These are phyloP conservation scores for Scaptomyza caliginosa DNA, from an alignment of 2,888 invertebrate genomes.

Conservation along the genomic window DNA sequence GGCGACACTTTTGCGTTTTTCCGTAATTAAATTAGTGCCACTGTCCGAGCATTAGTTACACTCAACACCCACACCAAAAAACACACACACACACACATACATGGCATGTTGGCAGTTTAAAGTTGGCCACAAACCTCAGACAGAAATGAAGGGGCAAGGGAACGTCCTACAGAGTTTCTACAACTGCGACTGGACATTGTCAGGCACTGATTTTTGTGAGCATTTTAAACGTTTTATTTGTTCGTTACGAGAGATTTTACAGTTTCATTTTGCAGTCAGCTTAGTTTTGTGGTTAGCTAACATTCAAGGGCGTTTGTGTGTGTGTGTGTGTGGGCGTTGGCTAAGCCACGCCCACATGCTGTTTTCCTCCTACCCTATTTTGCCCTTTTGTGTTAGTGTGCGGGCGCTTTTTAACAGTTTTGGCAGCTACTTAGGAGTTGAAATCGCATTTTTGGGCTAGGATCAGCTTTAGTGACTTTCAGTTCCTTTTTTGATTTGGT, in stretches of 20 bases:
- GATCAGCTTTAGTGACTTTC: neutral
- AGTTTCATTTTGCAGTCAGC: constrained; percentile 65
- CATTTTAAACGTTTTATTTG: constrained; percentile 77
- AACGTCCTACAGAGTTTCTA: neutral
- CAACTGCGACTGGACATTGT: constrained; percentile 55
- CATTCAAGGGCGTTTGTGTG: neutral
- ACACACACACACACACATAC: constrained; percentile 15
- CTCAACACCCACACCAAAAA: constrained; percentile 44
- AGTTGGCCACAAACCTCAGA: constrained; percentile 72
- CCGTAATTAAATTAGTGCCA: constrained; percentile 81
- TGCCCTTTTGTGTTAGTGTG: constrained; percentile 12
- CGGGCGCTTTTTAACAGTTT: constrained; percentile 53
- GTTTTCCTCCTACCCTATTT: constrained; percentile 30
- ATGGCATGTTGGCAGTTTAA: constrained; percentile 64
- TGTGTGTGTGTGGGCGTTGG: constrained; percentile 4
- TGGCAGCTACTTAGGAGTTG: constrained; percentile 57
- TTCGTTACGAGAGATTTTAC: constrained; percentile 53
- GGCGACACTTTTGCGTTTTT: constrained; percentile 80
- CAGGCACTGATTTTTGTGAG: constrained; percentile 74
- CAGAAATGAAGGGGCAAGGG: neutral
- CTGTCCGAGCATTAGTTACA: constrained; percentile 79
- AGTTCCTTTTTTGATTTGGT: constrained; percentile 10
- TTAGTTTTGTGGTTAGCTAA: constrained; percentile 62
- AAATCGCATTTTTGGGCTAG: constrained; percentile 1
- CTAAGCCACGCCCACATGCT: constrained; percentile 34